A percentile compares a stretch with the other conserved stretches of the same genome.
Evolutionary conservation across 2,113 vertebrate genomes (phyloP).

Genomic region (Tragelaphus imberbis): DNA sequence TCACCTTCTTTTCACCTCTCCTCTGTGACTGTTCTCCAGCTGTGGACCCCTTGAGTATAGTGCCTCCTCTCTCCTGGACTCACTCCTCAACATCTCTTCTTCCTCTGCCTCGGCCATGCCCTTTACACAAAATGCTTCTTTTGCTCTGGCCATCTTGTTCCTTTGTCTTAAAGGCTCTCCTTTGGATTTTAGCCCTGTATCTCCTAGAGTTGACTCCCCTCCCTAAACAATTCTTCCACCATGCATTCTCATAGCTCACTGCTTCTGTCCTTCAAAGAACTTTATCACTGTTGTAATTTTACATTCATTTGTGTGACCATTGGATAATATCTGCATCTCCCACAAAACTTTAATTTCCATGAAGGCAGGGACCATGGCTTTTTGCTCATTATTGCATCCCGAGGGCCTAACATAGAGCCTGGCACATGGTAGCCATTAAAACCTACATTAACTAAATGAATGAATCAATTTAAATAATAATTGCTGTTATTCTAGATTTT

Average conservation of each 20-base stretch:
- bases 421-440: slow-evolving; percentile 58
- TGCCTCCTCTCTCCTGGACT: neutral
- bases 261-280: neutral
- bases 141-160: neutral
- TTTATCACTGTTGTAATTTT: neutral
- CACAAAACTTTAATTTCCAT: slow-evolving; percentile 22
- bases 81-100: too few relatives aligned
- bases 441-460: slow-evolving; percentile 63
- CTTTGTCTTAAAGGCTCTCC: neutral
- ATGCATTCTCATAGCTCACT: neutral
- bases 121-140: neutral
- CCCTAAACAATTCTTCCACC: neutral
- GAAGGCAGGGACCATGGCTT: neutral
- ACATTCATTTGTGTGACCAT: neutral
- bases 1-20: neutral
- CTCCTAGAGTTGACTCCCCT: neutral
- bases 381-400: slow-evolving; percentile 28
- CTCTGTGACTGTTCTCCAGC: neutral
- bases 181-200: neutral
- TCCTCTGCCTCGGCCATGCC: neutral
- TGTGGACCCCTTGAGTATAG: fast-evolving
- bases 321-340: neutral
- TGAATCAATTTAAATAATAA: slow-evolving; percentile 76
- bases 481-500: slow-evolving; percentile 69
- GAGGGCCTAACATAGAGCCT: slow-evolving; percentile 46